Evolutionary conservation across 2,113 vertebrate species (phyloP), one percentile per base, ranked within the genome.

Genomic region (Ceratotherium simum): DNA sequence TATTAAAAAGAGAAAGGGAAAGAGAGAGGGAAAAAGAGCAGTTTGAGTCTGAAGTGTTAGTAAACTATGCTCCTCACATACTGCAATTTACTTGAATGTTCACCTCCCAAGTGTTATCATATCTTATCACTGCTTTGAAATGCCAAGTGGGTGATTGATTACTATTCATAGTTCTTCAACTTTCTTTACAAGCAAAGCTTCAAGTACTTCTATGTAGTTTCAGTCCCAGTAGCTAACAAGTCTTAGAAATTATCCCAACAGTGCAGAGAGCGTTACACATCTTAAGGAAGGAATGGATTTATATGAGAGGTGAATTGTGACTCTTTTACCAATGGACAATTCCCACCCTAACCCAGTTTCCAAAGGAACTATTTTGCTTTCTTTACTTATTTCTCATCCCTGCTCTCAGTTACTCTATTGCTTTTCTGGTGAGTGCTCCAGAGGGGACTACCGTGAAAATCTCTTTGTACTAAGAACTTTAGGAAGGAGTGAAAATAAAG

Each of bases 81-180:
- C 9, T 91, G 39, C 31, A 70, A 67, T 93, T 94, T 96, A 80
- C 82, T 96, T 93, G 48, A 89, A 89, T 67, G 42, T 36, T 70
- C 56, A 0, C 91, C 93, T 97, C 97, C 60, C 93, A 96, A 98
- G 91, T 58, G 18, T 82, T 91, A 80, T 85, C 70, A 64, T 75
- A 95, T 95, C n/a, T 73, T 94, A 85, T 91, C 76, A 60, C 21
- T 54, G n/a, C 62, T 95, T 97, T 97, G 91, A 97, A 95, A 91
- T 97, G 82, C 56, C 97, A 73, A 97, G 62, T 69, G 76, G 51
- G 76, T 93, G 78, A 96, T 90, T 97, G 93, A 91, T 96, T 97
- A 73, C 86, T 69, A 86, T 97, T 97, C 75, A 96, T 80, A 86
- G 14, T 91, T 97, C 46, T 95, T 81, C 64, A 91, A 31, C 69